phyloP scores from a whole-genome alignment of 2,113 vertebrate genomes.

The Entomyzon cyanotis region DNA sequence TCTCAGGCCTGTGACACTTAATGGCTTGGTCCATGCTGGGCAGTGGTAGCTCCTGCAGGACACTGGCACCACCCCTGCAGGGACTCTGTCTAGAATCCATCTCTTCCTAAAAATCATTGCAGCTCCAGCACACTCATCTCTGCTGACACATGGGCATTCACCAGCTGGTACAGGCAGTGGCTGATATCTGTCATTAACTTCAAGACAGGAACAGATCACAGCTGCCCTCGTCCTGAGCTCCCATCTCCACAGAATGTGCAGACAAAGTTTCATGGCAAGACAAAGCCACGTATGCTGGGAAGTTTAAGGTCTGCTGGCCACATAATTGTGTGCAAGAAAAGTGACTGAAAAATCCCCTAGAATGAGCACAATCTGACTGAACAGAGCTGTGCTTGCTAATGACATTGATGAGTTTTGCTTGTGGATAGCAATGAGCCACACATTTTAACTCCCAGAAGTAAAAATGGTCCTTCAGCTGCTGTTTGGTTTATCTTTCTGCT shows the following conservation, averaged over 20 bases:
- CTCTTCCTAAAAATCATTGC: not conserved
- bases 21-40: not conserved
- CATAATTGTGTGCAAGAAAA: not conserved
- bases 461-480: constrained; percentile 19
- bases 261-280: not conserved
- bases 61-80: not conserved
- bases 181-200: not conserved
- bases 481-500: not conserved
- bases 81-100: not conserved
- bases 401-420: not conserved
- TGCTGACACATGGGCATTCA: not conserved
- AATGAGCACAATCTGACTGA: not conserved
- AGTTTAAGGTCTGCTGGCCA: not conserved
- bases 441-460: not conserved
- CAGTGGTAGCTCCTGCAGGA: not conserved
- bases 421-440: not conserved
- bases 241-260: not conserved
- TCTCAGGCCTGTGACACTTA: not conserved
- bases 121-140: not conserved
- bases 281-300: accelerated
- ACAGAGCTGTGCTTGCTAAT: not conserved
- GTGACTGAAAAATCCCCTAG: not conserved
- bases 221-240: not conserved
- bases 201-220: not conserved
- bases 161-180: not conserved